These are phyloP conservation scores for Agonopterix arenella DNA, from an alignment of 2,888 invertebrate genomes.

Conservation along the genomic window DNA sequence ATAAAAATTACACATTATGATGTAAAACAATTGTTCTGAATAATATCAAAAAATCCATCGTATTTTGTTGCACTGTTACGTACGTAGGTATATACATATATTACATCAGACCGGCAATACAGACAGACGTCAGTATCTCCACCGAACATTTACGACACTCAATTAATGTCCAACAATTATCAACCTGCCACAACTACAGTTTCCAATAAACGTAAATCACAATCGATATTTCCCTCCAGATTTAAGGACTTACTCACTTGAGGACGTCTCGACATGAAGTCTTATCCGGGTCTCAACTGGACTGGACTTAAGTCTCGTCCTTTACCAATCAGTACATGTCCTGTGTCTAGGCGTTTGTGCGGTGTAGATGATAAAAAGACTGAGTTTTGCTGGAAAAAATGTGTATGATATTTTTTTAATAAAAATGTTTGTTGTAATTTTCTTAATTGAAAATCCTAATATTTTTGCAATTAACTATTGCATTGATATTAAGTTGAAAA, in stretches of 20 bases:
- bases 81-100: neutral
- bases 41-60: neutral
- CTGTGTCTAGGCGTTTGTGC: slow-evolving; percentile 7
- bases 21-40: too few relatives aligned
- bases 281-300: slow-evolving; percentile 17
- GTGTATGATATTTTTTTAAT: neutral
- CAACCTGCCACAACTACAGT: neutral
- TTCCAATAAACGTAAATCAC: slow-evolving; percentile 8
- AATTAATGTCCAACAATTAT: neutral
- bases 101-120: neutral
- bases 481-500: too few relatives aligned
- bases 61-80: neutral
- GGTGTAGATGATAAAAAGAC: neutral
- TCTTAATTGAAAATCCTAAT: neutral
- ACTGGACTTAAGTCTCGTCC: slow-evolving; percentile 18
- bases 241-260: slow-evolving; percentile 11
- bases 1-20: too few relatives aligned
- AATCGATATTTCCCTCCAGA: slow-evolving; percentile 6
- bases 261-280: slow-evolving; percentile 8
- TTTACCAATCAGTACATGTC: slow-evolving; percentile 22
- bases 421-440: neutral
- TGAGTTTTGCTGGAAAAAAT: neutral
- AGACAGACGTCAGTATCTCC: neutral
- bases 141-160: neutral
- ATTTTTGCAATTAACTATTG: neutral